Evolutionary conservation across 2,888 invertebrate genomes (phyloP).

Genomic region (Melieria omissa): DNA sequence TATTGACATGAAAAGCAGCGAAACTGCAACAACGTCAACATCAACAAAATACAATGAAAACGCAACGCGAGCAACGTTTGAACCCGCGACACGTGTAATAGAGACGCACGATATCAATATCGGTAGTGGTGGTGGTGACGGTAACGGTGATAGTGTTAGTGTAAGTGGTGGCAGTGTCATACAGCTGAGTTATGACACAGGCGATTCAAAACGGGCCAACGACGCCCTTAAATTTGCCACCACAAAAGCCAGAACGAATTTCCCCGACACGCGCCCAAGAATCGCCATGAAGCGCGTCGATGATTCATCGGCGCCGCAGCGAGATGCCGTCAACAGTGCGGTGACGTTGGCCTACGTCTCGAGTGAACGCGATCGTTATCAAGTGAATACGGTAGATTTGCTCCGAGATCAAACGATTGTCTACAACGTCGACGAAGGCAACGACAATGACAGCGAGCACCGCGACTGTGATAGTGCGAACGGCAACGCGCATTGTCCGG

Average conservation of each 20-base stretch:
- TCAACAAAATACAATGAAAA: conserved; percentile 4
- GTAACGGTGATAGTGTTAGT: conserved; percentile 24
- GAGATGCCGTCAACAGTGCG: conserved; percentile 1
- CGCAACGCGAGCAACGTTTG: conserved; percentile 11
- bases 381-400: conserved; percentile 47
- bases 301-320: conserved; percentile 28
- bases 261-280: conserved; percentile 40
- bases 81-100: conserved; percentile 39
- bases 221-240: conserved; percentile 21
- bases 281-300: conserved; percentile 1
- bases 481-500: conserved; percentile 1
- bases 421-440: conserved; percentile 38
- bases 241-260: conserved; percentile 31
- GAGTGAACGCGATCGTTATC: conserved; percentile 14
- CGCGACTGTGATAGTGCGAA: conserved; percentile 25
- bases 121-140: conserved; percentile 27
- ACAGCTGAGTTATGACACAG: conserved; percentile 48
- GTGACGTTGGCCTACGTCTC: conserved; percentile 17
- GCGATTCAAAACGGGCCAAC: conserved; percentile 27
- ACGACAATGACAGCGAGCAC: conserved; percentile 37
- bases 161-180: conserved; percentile 32
- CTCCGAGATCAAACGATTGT: conserved; percentile 47
- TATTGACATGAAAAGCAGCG: conserved; percentile 40
- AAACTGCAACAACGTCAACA: conserved; percentile 24
- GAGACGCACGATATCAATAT: conserved; percentile 27